Evolutionary conservation across 2,797 vertebrate species (phyloP), one percentile per base, ranked within the genome.

Genomic region (Sebastes taczanowskii): DNA sequence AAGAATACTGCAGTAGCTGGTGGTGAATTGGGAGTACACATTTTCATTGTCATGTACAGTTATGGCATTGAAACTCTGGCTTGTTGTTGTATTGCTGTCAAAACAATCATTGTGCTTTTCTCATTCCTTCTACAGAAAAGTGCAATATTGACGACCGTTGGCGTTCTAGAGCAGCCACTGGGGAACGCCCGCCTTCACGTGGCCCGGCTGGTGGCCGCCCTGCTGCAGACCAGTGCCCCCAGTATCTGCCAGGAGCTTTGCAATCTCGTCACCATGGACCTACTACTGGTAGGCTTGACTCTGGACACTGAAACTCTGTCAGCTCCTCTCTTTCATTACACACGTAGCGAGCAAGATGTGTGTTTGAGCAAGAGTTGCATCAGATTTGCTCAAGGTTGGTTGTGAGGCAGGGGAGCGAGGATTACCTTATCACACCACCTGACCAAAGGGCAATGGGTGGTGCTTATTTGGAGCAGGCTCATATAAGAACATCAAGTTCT

Each of bases 71-170:
- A 11, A 32, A 23, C 6, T 59, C 10, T 4, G 11, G 27, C 10
- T 27, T 73, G 23, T 38, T 59, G 4, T 29, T 29, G 5, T 73
- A 9, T 52, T 42, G 7, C 25, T 66, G 13, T 62, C 8, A 38
- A 35, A 78, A 65, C 8, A 35, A 23, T 6, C 4, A 25, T 68
- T 49, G 9, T 20, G 7, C 49, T 23, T 32, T 61, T 72, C 14
- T 52, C 20, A 13, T 73, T 63, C 30, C 23, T 3, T 56, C 18
- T 10, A 23, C 89, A 97, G 98, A 98, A 97, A 95, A 91, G 95
- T 90, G 96, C 97, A 52, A 98, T 99, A 95, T 95, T 99, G 90
- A 99, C 98, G 5, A 99, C 98, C n/a, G 96, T 99, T 25, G 98
- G 99, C 11, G 80, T 99, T 90, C 93, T 99, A 78, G 97, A 99